phyloP scores from a whole-genome alignment of 2,113 vertebrate genomes.

The Danionella cerebrum region DNA sequence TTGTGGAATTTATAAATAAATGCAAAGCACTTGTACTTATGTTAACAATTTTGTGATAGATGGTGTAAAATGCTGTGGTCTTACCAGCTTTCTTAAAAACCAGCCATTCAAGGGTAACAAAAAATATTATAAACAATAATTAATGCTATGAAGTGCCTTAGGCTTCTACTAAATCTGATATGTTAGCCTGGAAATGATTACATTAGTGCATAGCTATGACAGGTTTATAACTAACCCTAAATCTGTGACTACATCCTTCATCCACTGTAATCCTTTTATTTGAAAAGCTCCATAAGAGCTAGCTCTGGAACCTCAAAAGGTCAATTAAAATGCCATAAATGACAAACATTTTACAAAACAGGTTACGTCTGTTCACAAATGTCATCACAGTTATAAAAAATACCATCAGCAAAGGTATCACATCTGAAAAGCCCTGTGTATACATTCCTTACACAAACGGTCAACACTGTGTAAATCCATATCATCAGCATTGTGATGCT shows the following conservation, averaged over 20 bases:
- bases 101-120: background rate
- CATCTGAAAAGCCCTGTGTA: background rate
- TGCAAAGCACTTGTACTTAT: no score
- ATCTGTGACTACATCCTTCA: background rate
- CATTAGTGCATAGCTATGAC: background rate
- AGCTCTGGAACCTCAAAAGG: background rate
- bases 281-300: background rate
- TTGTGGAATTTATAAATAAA: background rate
- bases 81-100: no score
- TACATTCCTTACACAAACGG: background rate
- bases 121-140: background rate
- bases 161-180: background rate
- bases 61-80: no score
- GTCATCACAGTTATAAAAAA: background rate
- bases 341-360: background rate
- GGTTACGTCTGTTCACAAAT: background rate
- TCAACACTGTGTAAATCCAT: background rate
- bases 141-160: no score
- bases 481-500: background rate
- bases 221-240: background rate
- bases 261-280: background rate
- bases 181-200: background rate
- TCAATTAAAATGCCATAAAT: background rate
- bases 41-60: no score
- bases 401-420: background rate